Percentiles rank a stretch among this genome's conserved stretches.
phyloP scores from a whole-genome alignment of 2,888 invertebrate genomes.

The Cepaea hortensis region DNA sequence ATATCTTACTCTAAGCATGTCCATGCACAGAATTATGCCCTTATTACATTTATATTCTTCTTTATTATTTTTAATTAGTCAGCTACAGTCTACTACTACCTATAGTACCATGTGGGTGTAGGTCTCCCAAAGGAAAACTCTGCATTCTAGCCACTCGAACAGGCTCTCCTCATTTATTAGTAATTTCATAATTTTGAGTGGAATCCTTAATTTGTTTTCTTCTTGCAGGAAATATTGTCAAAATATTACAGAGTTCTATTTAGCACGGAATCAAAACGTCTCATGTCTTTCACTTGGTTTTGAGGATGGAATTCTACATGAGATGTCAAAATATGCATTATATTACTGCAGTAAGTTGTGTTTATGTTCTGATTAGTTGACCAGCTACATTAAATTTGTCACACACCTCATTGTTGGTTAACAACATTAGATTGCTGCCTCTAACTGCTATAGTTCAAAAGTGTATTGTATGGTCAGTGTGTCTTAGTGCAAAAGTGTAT shows the following conservation, averaged over 20 bases:
- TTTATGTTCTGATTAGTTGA: background rate
- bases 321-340: constrained; percentile 64
- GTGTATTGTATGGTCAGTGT: too few relatives aligned
- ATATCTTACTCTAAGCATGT: too few relatives aligned
- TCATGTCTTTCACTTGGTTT: background rate
- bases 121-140: too few relatives aligned
- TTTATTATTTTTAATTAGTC: too few relatives aligned
- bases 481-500: too few relatives aligned
- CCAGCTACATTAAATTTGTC: background rate
- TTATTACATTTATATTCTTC: too few relatives aligned
- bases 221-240: background rate
- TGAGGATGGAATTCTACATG: constrained; percentile 54
- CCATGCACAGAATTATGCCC: too few relatives aligned
- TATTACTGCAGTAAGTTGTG: constrained; percentile 66
- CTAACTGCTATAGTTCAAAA: background rate
- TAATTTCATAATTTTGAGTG: too few relatives aligned
- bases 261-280: background rate
- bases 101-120: too few relatives aligned
- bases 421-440: background rate
- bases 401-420: background rate
- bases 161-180: too few relatives aligned
- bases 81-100: too few relatives aligned
- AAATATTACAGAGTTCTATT: background rate
- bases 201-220: background rate
- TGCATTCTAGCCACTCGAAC: too few relatives aligned